A percentile compares a stretch with the other conserved stretches of the same genome.
Evolutionary conservation across 2,113 vertebrate genomes (phyloP).

Genomic region (Scomber japonicus): DNA sequence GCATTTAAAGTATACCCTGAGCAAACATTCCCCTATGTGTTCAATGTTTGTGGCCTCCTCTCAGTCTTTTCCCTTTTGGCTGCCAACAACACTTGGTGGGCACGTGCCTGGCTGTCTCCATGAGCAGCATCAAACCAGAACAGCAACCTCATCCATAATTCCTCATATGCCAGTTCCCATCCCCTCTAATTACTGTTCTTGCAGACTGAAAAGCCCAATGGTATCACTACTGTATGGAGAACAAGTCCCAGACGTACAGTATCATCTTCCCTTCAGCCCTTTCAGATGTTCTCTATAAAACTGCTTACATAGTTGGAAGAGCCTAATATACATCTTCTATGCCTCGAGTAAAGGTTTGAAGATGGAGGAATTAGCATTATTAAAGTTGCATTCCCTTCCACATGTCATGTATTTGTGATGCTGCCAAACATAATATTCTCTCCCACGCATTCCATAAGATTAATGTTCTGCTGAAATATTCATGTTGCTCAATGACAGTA

Average conservation of each 20-base stretch:
- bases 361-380: slow-evolving; percentile 56
- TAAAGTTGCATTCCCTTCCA: slow-evolving; percentile 57
- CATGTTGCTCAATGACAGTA: slow-evolving; percentile 54
- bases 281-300: slow-evolving; percentile 40
- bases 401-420: slow-evolving; percentile 53
- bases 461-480: slow-evolving; percentile 66
- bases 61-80: not conserved
- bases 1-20: not conserved
- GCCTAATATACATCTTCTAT: slow-evolving; percentile 17
- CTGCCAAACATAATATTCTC: slow-evolving; percentile 58
- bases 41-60: not conserved
- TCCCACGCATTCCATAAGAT: slow-evolving; percentile 53
- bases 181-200: slow-evolving; percentile 33
- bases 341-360: slow-evolving; percentile 29
- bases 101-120: slow-evolving; percentile 26
- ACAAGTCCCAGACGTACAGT: slow-evolving; percentile 33
- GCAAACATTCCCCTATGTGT: slow-evolving; percentile 23
- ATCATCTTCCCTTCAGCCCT: slow-evolving; percentile 26
- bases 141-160: slow-evolving; percentile 63
- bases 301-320: slow-evolving; percentile 47
- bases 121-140: slow-evolving; percentile 34
- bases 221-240: slow-evolving; percentile 28
- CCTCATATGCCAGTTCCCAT: slow-evolving; percentile 31
- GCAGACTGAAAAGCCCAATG: slow-evolving; percentile 23
- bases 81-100: not conserved